A percentile compares a stretch with the other conserved stretches of the same genome.
Conservation (phyloP, 1,140 invertebrate species). For the Phenacoccus solenopsis region DNA sequence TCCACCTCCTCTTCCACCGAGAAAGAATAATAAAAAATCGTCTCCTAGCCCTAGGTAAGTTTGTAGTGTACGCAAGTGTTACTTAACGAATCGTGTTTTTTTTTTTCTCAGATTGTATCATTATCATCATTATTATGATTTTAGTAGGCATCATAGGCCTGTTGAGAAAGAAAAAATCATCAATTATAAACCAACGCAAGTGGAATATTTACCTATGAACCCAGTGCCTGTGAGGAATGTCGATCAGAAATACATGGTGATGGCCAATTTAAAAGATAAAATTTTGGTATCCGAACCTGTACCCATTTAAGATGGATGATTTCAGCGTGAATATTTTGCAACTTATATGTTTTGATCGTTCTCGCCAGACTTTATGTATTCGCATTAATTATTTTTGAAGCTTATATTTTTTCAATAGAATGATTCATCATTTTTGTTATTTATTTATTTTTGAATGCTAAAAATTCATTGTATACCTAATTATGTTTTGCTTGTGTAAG, state of each 20-base stretch:
- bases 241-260: constrained; percentile 1
- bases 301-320: not conserved
- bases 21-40: not conserved
- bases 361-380: too few species aligned
- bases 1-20: constrained; percentile 20
- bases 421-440: too few species aligned
- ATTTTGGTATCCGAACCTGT: constrained; percentile 4
- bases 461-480: too few species aligned
- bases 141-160: not conserved
- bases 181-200: not conserved
- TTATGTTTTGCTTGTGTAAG: too few species aligned
- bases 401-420: too few species aligned
- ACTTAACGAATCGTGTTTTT: not conserved
- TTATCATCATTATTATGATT: too few species aligned
- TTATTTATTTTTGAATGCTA: too few species aligned
- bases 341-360: too few species aligned
- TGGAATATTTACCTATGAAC: not conserved
- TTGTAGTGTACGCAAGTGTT: not conserved
- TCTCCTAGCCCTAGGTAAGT: not conserved
- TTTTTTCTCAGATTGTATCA: not conserved
- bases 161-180: not conserved
- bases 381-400: too few species aligned
- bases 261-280: constrained; percentile 7
- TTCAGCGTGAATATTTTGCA: too few species aligned
- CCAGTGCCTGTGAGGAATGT: not conserved